Base-by-base conservation (phyloP, 2,888 invertebrate genomes). In the Cephus spinipes region DNA sequence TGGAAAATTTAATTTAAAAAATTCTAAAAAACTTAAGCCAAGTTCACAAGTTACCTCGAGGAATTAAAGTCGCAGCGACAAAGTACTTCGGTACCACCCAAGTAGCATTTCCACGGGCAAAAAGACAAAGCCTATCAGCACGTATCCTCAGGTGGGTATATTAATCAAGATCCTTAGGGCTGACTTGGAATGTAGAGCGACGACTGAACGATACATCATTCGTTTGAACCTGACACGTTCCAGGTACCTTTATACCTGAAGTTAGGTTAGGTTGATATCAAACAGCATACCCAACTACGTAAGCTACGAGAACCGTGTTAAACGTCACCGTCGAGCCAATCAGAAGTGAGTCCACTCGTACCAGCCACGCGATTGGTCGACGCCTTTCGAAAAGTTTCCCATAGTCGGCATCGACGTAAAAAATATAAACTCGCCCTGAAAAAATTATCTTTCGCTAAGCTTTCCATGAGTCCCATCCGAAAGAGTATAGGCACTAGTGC, bases 91-190 rank as follows among this genome's bases (percentile, higher is more conserved):
- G 80, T 85, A 84, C 86, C 87, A 86, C 85, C 85, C 87, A 87
- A 79, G 84, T 81, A 80, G 84, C 81, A 79, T 84, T 81, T 86
- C 83, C 83, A 78, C 80, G 81, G 81, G 82, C 77, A 82, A 75
- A 82, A 75, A 79, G 83, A 36, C 79, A 77, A 80, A 76, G 40
- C 77, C 84, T 85, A 87, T 83, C 85, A 84, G 82, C 84, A 81
- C 80, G 82, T 83, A 81, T 79, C 81, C 82, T 75, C 77, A 73
- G 76, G 82, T 79, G 80, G 80, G 84, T 82, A 85, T 87, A 88
- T 88, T 87, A 87, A 88, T 88, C 87, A 88, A 85, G 84, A 85
- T 83, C 83, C 81, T 80, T 80, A 82, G 81, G 81, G 81, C 81
- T 80, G 78, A 79, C 74, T 32, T 71, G 11, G 12, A 31, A 35